A percentile compares a stretch with the other conserved stretches of the same genome.
Evolutionary conservation across 2,797 vertebrate genomes (phyloP).

Genomic region (Phataginus tricuspis): DNA sequence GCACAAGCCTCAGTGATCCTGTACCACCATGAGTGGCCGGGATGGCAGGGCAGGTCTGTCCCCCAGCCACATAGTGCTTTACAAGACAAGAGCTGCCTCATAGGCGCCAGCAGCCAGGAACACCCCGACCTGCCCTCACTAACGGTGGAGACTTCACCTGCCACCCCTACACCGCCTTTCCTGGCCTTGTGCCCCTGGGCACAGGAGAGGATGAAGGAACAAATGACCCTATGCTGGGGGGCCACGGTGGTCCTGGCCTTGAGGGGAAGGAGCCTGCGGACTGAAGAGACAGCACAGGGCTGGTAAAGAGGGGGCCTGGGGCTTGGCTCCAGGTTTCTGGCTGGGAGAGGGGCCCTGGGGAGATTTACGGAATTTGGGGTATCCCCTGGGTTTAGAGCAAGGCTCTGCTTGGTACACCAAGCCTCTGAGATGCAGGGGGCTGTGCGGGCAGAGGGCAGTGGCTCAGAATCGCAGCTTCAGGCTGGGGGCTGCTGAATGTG

Average conservation of each 20-base stretch:
- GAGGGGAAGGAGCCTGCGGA: not conserved
- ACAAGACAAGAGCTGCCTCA: constrained; percentile 15
- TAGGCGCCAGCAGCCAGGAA: constrained; percentile 52
- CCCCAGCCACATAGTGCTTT: not conserved
- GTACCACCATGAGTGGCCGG: not conserved
- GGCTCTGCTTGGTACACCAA: not conserved
- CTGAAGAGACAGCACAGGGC: not conserved
- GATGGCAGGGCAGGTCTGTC: not conserved
- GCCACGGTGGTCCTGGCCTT: not conserved
- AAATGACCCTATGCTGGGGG: not conserved
- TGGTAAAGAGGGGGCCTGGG: not conserved
- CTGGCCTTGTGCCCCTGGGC: not conserved
- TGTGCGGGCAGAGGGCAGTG: not conserved
- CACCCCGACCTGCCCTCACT: constrained; percentile 59
- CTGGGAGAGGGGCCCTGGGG: not conserved
- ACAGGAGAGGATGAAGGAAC: not conserved
- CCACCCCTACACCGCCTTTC: constrained; percentile 27
- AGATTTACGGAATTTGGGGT: not conserved
- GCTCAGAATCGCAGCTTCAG: not conserved
- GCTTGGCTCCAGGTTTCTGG: not conserved
- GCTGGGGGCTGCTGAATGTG: not conserved
- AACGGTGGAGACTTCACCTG: not conserved
- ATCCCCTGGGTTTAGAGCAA: not conserved
- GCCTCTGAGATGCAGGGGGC: not conserved
- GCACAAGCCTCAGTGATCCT: not conserved